Evolutionary conservation across 2,888 invertebrate species (phyloP), one percentile per base, ranked within the genome.

Genomic region (Ypsolopha scabrella): DNA sequence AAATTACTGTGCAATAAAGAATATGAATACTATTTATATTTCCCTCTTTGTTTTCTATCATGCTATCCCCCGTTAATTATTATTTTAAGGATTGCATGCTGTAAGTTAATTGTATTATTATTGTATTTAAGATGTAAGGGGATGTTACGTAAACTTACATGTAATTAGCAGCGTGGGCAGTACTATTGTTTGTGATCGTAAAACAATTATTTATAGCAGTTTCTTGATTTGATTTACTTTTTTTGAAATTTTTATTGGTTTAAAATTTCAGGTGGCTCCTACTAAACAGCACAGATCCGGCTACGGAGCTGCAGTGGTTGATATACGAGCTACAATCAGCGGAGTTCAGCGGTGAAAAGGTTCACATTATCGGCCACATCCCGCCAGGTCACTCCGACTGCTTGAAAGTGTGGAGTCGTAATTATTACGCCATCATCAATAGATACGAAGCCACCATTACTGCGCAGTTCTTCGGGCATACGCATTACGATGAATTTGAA

Each of bases 281-380:
- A 11, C 83, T 98, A 57, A 98, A 99, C 77, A 96, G 96, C 60
- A 98, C 97, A 0, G 98, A 99, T 80, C 98, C 98, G 0, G 96
- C 96, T 0, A 96, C 94, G 1, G 96, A 98, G 70, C 85, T 99
- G 14, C 95, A 96, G 62, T 99, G 98, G 98, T 90, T 99, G 51
- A 95, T 98, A 55, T 94, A 95, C 63, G 96, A 97, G 71, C 83
- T 99, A 9, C 97, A 97, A 69, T 93, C 94, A 9, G 97, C 98
- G 0, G 98, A 98, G 77, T 93, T 95, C 71, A 95, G 93, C 59
- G 94, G 93, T 10, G 97, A 97, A 75, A 97, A 98, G 75, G 98
- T 98, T 9, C 98, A 98, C 67, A 93, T 99, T n/a, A 94, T 99
- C 51, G 97, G 97, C 0, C 99, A 99, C 71, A 97, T 98, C 62